Evolutionary conservation across 1,140 invertebrate genomes (phyloP), one percentile per base, ranked within the genome.

Genomic region (Leptinotarsa undecemlineata): DNA sequence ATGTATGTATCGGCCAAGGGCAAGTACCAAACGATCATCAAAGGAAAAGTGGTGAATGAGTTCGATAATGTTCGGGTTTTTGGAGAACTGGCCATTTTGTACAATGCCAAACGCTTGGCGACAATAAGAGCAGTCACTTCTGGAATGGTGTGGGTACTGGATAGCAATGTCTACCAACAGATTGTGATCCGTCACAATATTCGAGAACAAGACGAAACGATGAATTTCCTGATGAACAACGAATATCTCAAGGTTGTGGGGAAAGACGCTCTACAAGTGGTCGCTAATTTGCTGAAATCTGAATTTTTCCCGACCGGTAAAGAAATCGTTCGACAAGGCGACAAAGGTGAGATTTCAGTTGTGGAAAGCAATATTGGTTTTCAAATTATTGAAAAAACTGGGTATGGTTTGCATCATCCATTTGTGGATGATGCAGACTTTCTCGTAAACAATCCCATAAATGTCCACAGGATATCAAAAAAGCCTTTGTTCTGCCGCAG

Each of bases 321-420:
- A 1, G 92, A 91, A 78, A 96, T 99, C 74, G 92, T 99, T n/a
- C 87, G 94, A 11, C 95, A 99, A 86, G 97, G 96, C 0, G 96
- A 97, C 66, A 90, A 90, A 73, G 76, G 71, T 72, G 63, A 72
- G 60, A 64, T 57, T 57, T 42, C 2, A 42, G 8, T 0, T 11
- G 2, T 11, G 11, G 8, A 11, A 42, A 11, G 33, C 33, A 42
- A 42, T 42, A 11, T 42, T 42, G 33, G 11, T 42, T 42, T 42
- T 42, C 8, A 42, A 42, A 42, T 42, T 11, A 42, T 11, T 2
- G 33, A 11, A 33, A 6, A 33, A 33, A 42, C 11, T 42, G 0
- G 8, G 2, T 11, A 42, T 8, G 33, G 33, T 42, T 42, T 11
- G 33, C 33, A 33, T 33, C 33, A 8, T 33, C 33, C 26, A 26